phyloP scores from a whole-genome alignment of 1,140 invertebrate species.

The Zaprionus ornatus region DNA sequence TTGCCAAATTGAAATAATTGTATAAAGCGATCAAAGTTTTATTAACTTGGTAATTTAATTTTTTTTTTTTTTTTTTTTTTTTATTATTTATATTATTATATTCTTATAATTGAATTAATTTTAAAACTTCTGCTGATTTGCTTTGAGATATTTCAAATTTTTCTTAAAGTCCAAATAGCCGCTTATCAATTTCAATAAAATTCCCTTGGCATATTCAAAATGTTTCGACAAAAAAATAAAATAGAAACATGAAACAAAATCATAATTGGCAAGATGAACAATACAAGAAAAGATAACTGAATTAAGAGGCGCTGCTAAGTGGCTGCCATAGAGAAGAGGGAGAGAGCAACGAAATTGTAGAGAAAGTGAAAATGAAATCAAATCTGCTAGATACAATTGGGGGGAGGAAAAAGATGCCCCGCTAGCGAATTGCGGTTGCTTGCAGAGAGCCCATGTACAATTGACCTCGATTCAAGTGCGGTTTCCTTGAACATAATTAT shows the following conservation, averaged over 20 bases:
- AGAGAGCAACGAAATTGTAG: background rate
- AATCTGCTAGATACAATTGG: slow-evolving; percentile 29
- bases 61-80: too few relatives aligned
- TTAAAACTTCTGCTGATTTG: background rate
- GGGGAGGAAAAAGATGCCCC: background rate
- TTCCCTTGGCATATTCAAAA: background rate
- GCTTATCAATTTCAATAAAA: background rate
- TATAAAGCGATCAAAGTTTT: background rate
- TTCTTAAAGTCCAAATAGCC: background rate
- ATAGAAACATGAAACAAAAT: slow-evolving; percentile 42
- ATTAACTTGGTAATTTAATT: too few relatives aligned
- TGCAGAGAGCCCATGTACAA: slow-evolving; percentile 29
- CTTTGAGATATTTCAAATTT: background rate
- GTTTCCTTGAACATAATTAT: slow-evolving; percentile 69
- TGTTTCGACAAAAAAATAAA: slow-evolving; percentile 14
- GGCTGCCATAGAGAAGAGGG: background rate
- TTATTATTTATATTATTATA: too few relatives aligned
- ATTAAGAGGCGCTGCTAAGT: slow-evolving; percentile 1
- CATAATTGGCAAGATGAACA: slow-evolving; percentile 35
- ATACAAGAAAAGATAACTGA: background rate
- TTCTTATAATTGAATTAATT: too few relatives aligned
- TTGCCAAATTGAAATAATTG: background rate
- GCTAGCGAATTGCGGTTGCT: background rate
- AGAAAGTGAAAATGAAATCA: slow-evolving; percentile 18
- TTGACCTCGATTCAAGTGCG: slow-evolving; percentile 64